Base-by-base conservation (phyloP, 92 coral and sea anemone species). In the Epizoanthus fatuus region DNA sequence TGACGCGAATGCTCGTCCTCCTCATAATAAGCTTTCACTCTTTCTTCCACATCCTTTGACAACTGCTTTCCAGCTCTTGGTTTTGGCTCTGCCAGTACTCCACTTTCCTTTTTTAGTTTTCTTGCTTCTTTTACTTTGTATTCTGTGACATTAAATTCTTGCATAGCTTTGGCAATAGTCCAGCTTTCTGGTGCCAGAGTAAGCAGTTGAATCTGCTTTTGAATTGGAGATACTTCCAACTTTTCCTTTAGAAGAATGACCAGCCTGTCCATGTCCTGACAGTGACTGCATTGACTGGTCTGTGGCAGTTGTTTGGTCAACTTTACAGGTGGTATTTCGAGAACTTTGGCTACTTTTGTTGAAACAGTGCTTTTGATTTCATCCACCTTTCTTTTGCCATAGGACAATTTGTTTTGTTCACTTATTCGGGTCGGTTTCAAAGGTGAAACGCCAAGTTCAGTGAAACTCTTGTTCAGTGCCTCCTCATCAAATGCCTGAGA, bases 271-370 rank as follows among this genome's bases (percentile, higher is more conserved):
- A 45, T 45, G 51, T 45, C 51, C 51, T 45, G 51, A 45, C 51
- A 45, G 51, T 45, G 5, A 45, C 51, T 45, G 51, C 51, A 45
- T 45, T 45, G 1, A 45, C 51, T 45, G 51, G 51, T 4, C 9
- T 45, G 51, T 45, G 7, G 51, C 9, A 6, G 7, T 45, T 45
- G 51, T 45, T 45, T 45, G 51, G 51, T 4, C 51, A 45, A 5
- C 9, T 4, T 45, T 45, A 0, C 6, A 4, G 51, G 74, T 69
- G 74, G 74, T 53, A 69, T 69, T 44, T 69, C 56, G 9, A 69
- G 56, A 39, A 42, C 74, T 69, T 69, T 69, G 56, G 74, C 42
- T n/a, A 69, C 53, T 69, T 69, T 69, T 69, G 74, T 39, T 20
- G 74, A 69, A 69, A 69, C 56, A 53, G 57, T 53, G 45, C 13